These are phyloP conservation scores for Hecatera dysodea DNA, from an alignment of 2,888 invertebrate genomes.

Conservation along the genomic window DNA sequence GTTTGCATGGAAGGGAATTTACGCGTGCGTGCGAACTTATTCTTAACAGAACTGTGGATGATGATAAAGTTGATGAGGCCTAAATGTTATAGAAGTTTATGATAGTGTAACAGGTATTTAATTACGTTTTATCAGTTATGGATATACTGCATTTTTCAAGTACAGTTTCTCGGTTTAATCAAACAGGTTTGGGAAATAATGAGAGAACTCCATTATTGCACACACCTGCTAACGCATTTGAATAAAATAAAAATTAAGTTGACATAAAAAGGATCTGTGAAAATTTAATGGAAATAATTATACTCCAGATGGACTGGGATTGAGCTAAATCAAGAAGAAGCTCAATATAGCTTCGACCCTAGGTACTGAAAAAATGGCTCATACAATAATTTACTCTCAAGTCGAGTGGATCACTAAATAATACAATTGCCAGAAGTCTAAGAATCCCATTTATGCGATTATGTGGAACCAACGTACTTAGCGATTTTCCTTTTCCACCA, in stretches of 20 bases:
- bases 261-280: neutral
- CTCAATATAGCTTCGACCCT: neutral
- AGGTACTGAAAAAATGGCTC: neutral
- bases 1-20: slow-evolving; percentile 41
- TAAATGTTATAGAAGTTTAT: slow-evolving; percentile 30
- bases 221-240: slow-evolving; percentile 33
- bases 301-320: neutral
- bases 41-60: slow-evolving; percentile 31
- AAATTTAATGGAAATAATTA: neutral
- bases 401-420: neutral
- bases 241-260: slow-evolving; percentile 28
- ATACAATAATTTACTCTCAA: neutral
- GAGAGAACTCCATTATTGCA: slow-evolving; percentile 3
- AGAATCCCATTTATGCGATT: neutral
- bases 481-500: too few species aligned
- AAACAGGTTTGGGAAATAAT: slow-evolving; percentile 24
- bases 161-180: slow-evolving; percentile 7
- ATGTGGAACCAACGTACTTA: too few species aligned
- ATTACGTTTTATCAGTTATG: slow-evolving; percentile 37
- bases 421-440: neutral
- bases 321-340: neutral
- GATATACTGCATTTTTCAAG: slow-evolving; percentile 16
- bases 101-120: slow-evolving; percentile 40
- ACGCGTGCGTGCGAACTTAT: slow-evolving; percentile 33
- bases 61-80: slow-evolving; percentile 29